Percentiles rank a stretch among this genome's conserved stretches.
phyloP scores from a whole-genome alignment of 2,797 vertebrate genomes.

The Enteromius thamalakanensis region DNA sequence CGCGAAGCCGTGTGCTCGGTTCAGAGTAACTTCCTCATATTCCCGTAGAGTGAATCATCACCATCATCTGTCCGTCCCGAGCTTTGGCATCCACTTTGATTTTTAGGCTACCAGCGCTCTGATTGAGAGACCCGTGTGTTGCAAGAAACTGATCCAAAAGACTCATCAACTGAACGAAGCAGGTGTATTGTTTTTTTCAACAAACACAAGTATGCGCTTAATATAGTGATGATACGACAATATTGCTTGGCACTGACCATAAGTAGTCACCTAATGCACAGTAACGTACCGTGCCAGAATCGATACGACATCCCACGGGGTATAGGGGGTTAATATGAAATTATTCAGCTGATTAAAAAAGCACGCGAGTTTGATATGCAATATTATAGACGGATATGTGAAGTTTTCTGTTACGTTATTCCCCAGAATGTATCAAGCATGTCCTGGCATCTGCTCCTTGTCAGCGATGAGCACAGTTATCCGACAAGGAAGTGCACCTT shows the following conservation, averaged over 20 bases:
- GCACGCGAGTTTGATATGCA: neutral
- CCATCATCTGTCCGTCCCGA: conserved; percentile 6
- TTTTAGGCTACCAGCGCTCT: conserved; percentile 9
- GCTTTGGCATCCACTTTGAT: conserved; percentile 21
- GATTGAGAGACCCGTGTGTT: neutral
- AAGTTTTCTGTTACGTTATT: neutral
- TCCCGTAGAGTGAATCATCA: conserved; percentile 31
- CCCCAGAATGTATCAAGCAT: conserved; percentile 16
- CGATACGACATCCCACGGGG: conserved; percentile 1
- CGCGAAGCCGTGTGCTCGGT: neutral
- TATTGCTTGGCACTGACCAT: conserved; percentile 15
- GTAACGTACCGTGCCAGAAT: neutral
- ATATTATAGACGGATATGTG: neutral
- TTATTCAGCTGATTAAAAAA: neutral
- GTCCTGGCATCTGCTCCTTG: neutral
- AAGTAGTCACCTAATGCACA: neutral
- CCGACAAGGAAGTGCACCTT: neutral
- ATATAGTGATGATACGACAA: conserved; percentile 2
- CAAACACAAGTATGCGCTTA: neutral
- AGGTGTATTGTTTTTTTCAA: neutral
- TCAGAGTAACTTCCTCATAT: conserved; percentile 42
- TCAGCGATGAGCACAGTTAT: neutral
- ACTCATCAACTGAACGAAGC: neutral
- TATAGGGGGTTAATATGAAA: neutral
- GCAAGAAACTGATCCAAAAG: neutral